These are phyloP conservation scores for Conopomorpha cramerella DNA, from an alignment of 1,140 invertebrate species.

Conservation along the genomic window DNA sequence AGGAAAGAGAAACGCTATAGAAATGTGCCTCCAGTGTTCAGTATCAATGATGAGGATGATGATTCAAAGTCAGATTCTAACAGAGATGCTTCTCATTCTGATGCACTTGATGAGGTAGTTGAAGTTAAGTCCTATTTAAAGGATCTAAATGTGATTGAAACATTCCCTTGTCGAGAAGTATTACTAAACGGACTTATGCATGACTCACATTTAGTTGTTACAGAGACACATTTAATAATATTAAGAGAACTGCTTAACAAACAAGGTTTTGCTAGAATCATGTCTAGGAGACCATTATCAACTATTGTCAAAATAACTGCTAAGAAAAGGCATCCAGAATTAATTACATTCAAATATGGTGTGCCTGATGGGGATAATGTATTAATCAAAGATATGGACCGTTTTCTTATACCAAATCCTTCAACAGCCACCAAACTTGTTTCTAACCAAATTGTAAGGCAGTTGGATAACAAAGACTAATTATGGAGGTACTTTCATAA, in stretches of 20 bases:
- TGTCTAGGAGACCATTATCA: constrained; percentile 82
- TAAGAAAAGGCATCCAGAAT: constrained; percentile 88
- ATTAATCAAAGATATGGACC: constrained; percentile 83
- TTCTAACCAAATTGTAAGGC: constrained; percentile 62
- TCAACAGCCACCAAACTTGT: constrained; percentile 83
- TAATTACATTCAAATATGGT: constrained; percentile 96
- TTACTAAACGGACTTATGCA: constrained; percentile 85
- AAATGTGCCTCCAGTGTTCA: constrained; percentile 91
- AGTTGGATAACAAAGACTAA: constrained; percentile 34
- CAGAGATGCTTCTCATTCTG: constrained; percentile 23
- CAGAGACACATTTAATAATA: constrained; percentile 84
- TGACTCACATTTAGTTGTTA: constrained; percentile 87
- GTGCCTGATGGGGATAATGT: constrained; percentile 74
- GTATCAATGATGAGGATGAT: constrained; percentile 92
- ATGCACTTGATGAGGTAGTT: constrained; percentile 41
- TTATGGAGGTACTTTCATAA: too few species aligned
- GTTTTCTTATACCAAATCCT: constrained; percentile 91
- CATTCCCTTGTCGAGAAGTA: constrained; percentile 91
- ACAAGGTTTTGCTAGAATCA: constrained; percentile 79
- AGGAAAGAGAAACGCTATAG: constrained; percentile 86
- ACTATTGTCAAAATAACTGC: constrained; percentile 95
- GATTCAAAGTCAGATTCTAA: constrained; percentile 46
- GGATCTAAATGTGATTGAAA: constrained; percentile 80
- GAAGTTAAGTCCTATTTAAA: constrained; percentile 72
- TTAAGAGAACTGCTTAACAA: constrained; percentile 79